Conservation (phyloP, 2,888 invertebrate species). For the Cynaeus angustus region DNA sequence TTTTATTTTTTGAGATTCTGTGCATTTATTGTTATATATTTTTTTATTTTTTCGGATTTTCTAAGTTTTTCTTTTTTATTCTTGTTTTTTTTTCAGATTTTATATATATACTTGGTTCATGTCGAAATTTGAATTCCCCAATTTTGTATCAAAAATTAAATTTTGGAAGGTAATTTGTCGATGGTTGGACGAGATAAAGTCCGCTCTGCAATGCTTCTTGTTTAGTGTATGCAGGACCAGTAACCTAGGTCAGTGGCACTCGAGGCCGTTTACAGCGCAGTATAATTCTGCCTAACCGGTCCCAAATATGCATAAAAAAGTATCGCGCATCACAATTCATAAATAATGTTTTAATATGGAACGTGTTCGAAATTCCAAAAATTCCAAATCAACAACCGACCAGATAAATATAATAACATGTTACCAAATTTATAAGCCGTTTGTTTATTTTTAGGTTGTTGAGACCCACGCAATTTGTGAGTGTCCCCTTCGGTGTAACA, state of each 20-base stretch:
- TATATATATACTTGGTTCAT: no score
- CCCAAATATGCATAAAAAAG: conserved; percentile 42
- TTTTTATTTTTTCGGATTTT: no score
- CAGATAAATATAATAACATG: conserved; percentile 40
- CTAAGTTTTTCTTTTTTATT: no score
- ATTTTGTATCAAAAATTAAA: no score
- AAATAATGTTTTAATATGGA: conserved; percentile 34
- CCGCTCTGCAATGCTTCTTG: conserved; percentile 3
- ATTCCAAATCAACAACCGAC: conserved; percentile 33
- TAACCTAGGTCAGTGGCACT: conserved; percentile 45
- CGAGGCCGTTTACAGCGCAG: conserved; percentile 38
- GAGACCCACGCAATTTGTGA: conserved; percentile 28
- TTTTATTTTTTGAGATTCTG: no score
- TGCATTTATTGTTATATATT: no score
- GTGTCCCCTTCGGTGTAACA: conserved; percentile 15
- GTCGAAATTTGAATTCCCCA: no score
- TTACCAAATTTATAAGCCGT: conserved; percentile 42
- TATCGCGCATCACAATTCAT: conserved; percentile 26
- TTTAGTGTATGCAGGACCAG: conserved; percentile 22
- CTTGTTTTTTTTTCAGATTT: no score
- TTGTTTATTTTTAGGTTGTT: conserved; percentile 22
- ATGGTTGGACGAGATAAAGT: no score
- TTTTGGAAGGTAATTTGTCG: no score
- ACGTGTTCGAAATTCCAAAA: conserved; percentile 44
- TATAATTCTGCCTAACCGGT: conserved; percentile 35